Conservation (phyloP, 2,797 vertebrate genomes). For the Acropternis orthonyx region DNA sequence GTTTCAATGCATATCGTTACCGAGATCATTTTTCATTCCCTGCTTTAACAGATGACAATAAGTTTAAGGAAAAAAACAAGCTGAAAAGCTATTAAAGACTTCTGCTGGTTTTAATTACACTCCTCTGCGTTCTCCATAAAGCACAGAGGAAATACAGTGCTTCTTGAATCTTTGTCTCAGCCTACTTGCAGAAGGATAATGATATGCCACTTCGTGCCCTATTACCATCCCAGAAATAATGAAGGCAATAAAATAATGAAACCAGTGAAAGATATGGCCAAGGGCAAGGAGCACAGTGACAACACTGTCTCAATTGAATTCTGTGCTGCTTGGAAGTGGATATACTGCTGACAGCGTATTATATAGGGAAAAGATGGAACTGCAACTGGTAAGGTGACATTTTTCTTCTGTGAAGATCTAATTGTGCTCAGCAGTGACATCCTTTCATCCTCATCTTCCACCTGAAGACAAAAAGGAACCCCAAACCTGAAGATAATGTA, state of each 20-base stretch:
- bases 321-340: not conserved
- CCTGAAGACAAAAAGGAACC: not conserved
- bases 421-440: not conserved
- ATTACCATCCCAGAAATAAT: slow-evolving; percentile 51
- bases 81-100: slow-evolving; percentile 28
- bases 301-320: slow-evolving; percentile 16
- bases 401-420: not conserved
- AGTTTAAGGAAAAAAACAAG: slow-evolving; percentile 20
- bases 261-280: slow-evolving; percentile 46
- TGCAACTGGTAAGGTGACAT: not conserved
- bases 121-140: not conserved
- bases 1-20: not conserved
- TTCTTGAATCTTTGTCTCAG: slow-evolving; percentile 25
- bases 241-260: slow-evolving; percentile 64
- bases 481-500: not conserved
- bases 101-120: slow-evolving; percentile 50
- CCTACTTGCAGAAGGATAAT: slow-evolving; percentile 31
- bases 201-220: slow-evolving; percentile 14
- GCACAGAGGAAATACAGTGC: not conserved
- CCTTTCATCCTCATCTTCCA: not conserved
- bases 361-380: not conserved
- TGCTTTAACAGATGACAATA: slow-evolving; percentile 35
- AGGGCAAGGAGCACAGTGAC: slow-evolving; percentile 52
- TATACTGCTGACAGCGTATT: not conserved
- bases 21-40: not conserved